These are phyloP conservation scores for Palaemon carinicauda DNA, from an alignment of 1,140 invertebrate genomes.

Conservation along the genomic window DNA sequence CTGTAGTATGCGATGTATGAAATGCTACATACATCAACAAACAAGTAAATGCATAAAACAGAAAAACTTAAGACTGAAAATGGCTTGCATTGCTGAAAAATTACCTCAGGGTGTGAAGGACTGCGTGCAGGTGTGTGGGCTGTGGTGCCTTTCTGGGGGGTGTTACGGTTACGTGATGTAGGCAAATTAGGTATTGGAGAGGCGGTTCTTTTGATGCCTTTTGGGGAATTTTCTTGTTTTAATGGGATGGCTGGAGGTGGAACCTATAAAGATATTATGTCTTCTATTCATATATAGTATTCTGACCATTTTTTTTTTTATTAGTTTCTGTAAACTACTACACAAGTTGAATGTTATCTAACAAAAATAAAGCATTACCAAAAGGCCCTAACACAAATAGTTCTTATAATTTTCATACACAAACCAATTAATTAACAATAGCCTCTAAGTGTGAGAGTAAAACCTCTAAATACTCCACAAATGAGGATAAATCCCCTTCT, in stretches of 20 bases:
- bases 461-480: no score
- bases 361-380: no score
- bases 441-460: no score
- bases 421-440: no score
- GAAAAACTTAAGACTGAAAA: no score
- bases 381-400: no score
- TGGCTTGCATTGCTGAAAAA: neutral
- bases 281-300: no score
- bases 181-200: neutral
- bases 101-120: slow-evolving; percentile 35
- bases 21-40: no score
- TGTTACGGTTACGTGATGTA: neutral
- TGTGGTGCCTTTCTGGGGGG: slow-evolving; percentile 31
- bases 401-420: no score
- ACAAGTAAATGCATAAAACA: neutral
- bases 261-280: neutral
- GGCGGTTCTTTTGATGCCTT: slow-evolving; percentile 22
- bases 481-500: no score
- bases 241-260: slow-evolving; percentile 20
- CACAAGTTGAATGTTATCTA: neutral
- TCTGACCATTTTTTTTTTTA: neutral
- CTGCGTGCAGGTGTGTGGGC: slow-evolving; percentile 26
- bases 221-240: slow-evolving; percentile 10
- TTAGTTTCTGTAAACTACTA: neutral
- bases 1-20: no score